A percentile compares a stretch with the other conserved stretches of the same genome.
phyloP scores from a whole-genome alignment of 1,140 invertebrate species.

The Nomia melanderi region DNA sequence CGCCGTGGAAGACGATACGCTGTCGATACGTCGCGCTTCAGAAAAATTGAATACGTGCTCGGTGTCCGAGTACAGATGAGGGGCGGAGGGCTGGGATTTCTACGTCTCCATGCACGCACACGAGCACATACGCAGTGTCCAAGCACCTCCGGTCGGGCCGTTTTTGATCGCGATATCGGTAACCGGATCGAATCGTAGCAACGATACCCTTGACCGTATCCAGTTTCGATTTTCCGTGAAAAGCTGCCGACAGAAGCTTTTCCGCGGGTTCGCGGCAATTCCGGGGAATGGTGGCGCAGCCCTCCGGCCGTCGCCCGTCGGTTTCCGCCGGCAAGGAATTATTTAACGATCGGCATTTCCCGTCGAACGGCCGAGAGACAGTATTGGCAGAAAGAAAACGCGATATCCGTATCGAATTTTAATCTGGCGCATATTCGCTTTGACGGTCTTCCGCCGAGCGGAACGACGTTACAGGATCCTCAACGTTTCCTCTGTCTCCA shows the following conservation, averaged over 20 bases:
- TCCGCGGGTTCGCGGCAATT: neutral
- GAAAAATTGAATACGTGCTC: no score
- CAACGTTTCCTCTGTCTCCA: neutral
- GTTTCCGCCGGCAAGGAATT: slow-evolving; percentile 18
- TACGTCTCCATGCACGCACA: no score
- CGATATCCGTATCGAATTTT: slow-evolving; percentile 39
- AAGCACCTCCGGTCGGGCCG: no score
- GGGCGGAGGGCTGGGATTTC: no score
- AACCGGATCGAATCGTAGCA: slow-evolving; percentile 21
- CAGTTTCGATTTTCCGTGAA: slow-evolving; percentile 29
- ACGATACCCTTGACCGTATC: slow-evolving; percentile 34
- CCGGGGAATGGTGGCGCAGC: neutral
- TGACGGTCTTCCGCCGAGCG: neutral
- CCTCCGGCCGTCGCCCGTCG: neutral
- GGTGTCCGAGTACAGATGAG: no score
- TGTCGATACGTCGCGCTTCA: no score
- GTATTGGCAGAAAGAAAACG: slow-evolving; percentile 17
- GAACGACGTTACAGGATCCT: neutral
- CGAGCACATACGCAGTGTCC: no score
- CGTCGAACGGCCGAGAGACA: neutral
- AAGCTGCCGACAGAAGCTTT: neutral
- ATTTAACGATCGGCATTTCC: slow-evolving; percentile 35
- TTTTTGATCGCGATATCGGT: slow-evolving; percentile 39
- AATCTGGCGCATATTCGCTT: slow-evolving; percentile 1
- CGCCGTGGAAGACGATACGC: no score